Evolutionary conservation across 2,797 vertebrate genomes (phyloP), one percentile per base, ranked within the genome.

Genomic region (Chiropotes sagulatus): DNA sequence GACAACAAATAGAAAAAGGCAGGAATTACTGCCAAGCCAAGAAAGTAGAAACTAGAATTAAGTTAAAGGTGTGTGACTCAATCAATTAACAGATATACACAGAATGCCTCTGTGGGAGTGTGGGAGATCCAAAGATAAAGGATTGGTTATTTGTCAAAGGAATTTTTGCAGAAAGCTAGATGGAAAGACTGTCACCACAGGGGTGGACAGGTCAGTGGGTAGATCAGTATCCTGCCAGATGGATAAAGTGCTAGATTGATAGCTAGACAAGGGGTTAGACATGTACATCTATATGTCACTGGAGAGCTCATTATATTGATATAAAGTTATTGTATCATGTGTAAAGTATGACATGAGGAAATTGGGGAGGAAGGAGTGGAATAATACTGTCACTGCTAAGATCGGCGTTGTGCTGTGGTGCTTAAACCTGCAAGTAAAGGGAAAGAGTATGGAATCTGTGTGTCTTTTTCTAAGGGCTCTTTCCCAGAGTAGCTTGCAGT

Each of bases 201-300:
- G 54, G 78, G 88, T 86, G 78, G 80, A 96, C 86, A 95, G 96
- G 87, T 97, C 97, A 98, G 94, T 76, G 90, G 83, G 58, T 85
- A 92, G 95, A 98, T 97, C 95, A 96, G 96, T 98, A 98, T 92
- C 79, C 85, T 97, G 91, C 88, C 95, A 96, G 85, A 79, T 94
- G 58, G 91, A 96, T 95, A 94, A 36, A 92, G 36, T 95, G 57
- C 86, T 93, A 95, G 95, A 97, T 17, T 97, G 96, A 97, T 97
- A 88, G 93, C 50, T 94, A 94, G 91, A 93, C 86, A 96, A 90
- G 52, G 67, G 92, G 91, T 97, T 96, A 98, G 90, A 93, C 93
- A 94, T 93, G 91, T 94, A 88, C 96, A 96, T 81, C 96, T 93
- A 88, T 61, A 95, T 96, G 90, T 96, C 96, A 96, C 81, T 81